A percentile compares a stretch with the other conserved stretches of the same genome.
These are phyloP conservation scores for Austrolebias charrua DNA, from an alignment of 2,797 vertebrate species.

Conservation along the genomic window DNA sequence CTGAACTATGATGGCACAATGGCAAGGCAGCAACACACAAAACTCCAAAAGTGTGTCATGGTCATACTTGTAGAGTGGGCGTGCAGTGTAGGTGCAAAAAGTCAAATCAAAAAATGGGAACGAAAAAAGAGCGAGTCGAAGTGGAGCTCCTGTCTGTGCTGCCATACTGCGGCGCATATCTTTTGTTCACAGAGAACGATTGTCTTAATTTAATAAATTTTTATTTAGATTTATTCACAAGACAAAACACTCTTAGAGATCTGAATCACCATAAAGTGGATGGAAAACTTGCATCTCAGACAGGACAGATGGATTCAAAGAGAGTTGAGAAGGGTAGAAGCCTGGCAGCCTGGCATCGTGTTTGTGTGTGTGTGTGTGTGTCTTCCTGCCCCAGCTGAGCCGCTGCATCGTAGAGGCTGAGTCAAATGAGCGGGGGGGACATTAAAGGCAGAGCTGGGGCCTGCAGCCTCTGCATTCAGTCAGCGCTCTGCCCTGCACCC, in stretches of 20 bases:
- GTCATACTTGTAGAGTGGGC: no score
- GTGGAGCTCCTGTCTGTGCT: no score
- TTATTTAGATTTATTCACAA: neutral
- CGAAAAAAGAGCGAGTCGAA: no score
- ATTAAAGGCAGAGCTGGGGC: conserved; percentile 86
- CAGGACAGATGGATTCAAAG: conserved; percentile 45
- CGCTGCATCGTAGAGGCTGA: conserved; percentile 72
- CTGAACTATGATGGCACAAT: no score
- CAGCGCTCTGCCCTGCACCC: conserved; percentile 79
- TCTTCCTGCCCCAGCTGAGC: conserved; percentile 90
- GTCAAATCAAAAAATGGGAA: no score
- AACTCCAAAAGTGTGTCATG: no score
- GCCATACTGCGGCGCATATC: no score
- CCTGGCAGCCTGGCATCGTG: conserved; percentile 57
- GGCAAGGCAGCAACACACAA: no score
- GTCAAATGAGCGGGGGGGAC: conserved; percentile 87
- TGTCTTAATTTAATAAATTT: neutral
- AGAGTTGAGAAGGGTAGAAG: conserved; percentile 44
- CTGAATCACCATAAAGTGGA: neutral
- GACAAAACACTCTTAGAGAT: neutral
- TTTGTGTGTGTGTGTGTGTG: conserved; percentile 53
- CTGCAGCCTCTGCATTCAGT: conserved; percentile 85
- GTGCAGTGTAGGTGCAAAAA: no score
- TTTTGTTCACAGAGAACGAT: neutral
- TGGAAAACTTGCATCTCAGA: conserved; percentile 18